These are phyloP conservation scores for Parelbella ahira DNA, from an alignment of 2,888 invertebrate genomes.

Conservation along the genomic window DNA sequence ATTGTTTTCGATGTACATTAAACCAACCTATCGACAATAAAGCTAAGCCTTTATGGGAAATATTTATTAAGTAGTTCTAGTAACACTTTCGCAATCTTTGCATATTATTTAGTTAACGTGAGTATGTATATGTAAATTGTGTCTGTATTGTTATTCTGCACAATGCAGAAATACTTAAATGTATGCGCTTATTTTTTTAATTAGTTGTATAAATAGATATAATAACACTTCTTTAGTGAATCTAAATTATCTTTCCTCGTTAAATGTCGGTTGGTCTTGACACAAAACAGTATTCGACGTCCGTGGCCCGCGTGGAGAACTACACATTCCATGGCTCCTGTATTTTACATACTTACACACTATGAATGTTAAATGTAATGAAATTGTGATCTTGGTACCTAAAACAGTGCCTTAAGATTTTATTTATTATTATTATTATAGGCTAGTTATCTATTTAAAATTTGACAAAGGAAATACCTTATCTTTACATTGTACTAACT, in stretches of 20 bases:
- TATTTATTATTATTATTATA: conserved; percentile 78
- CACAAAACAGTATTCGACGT: conserved; percentile 41
- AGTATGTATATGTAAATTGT: conserved; percentile 75
- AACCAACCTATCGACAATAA: conserved; percentile 38
- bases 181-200: conserved; percentile 78
- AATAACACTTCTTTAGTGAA: conserved; percentile 56
- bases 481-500: conserved; percentile 53
- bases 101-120: conserved; percentile 59
- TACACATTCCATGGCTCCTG: conserved; percentile 71
- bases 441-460: conserved; percentile 71
- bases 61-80: conserved; percentile 70
- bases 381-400: conserved; percentile 77
- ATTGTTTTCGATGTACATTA: conserved; percentile 26
- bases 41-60: conserved; percentile 52
- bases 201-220: conserved; percentile 60
- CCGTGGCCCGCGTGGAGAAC: conserved; percentile 43
- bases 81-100: conserved; percentile 50
- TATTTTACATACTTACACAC: conserved; percentile 49
- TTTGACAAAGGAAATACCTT: conserved; percentile 60
- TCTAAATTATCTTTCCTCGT: conserved; percentile 47
- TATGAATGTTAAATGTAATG: conserved; percentile 50
- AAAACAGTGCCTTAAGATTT: conserved; percentile 77
- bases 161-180: conserved; percentile 79
- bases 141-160: conserved; percentile 81
- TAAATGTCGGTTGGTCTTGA: conserved; percentile 48